Evolutionary conservation across 2,888 invertebrate species (phyloP), one percentile per base, ranked within the genome.

Genomic region (Pristionchus entomophagus): DNA sequence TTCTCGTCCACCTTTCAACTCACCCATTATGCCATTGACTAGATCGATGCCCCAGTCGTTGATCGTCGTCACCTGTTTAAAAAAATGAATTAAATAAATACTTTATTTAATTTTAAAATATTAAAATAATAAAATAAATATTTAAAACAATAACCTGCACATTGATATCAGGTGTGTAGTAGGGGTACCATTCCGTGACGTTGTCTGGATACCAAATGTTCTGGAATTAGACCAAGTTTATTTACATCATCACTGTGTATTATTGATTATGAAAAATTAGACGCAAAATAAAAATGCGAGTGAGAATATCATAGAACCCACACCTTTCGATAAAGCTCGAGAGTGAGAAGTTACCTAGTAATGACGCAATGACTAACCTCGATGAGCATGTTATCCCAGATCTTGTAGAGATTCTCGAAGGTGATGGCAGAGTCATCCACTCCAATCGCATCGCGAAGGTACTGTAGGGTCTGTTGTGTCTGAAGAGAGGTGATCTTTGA

Each of bases 341-440:
- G n/a, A 59, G n/a, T 26, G 26, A 10, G 22, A 4, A 12, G 51
- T 2, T 19, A 51, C 3, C 3, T 62, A 5, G n/a, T n/a, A n/a
- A 45, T 45, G 8, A 45, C 45, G 45, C n/a, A n/a, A n/a, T n/a
- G n/a, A 10, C 35, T 32, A 17, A 80, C 78, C 51, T 80, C 78
- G 17, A 49, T 32, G 32, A 80, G 78, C 78, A 80, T 80, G 19
- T 80, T 80, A 22, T 80, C 78, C 78, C 78, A 80, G 19, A 80
- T 80, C 78, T 80, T 80, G 78, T 80, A 80, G 3, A 80, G 32
- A 22, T 80, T 80, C 78, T 80, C 78, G 51, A 80, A 80, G 0
- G 49, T 80, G n/a, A 80, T 80, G 2, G 78, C 26, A 17, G 14
- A 8, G 3, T 80, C 51, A 35, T 80, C 78, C 32, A 49, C 78